Base-by-base conservation (phyloP, 2,888 invertebrate species). In the Lutraria lutraria region DNA sequence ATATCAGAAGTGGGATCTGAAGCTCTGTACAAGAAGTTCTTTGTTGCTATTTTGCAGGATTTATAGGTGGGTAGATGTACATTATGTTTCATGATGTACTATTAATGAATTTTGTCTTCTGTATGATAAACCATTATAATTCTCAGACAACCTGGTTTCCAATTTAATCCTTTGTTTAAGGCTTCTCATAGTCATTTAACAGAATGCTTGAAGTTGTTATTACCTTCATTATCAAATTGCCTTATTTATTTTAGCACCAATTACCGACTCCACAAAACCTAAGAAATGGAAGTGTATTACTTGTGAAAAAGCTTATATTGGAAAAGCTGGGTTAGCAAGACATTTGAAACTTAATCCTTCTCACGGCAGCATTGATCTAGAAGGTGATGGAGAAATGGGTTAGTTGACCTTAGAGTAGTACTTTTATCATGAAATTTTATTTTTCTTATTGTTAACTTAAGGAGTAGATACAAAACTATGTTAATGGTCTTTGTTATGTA, bases 281-380 rank as follows among this genome's bases (percentile, higher is more conserved):
- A 96, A 95, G 92, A 96, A 95, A 56, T 97, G 97, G 94, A 97
- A 97, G 60, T 98, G 98, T 95, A 97, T 97, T 1, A 97, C 97
- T n/a, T 98, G 98, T 96, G 97, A 97, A 85, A 98, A 98, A 95
- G 97, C 97, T 25, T 98, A 98, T 95, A 96, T 98, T 85, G 98
- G 98, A 12, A 97, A 97, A 93, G 97, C 97, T 54, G 97, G 97
- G 85, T 97, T 98, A 96, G 97, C 97, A 31, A 96, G 97, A 88
- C 98, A 98, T 96, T 97, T 97, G 91, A 97, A 97, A 92, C 97
- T 97, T 93, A 97, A 97, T 96, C 98, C 98, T 1, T 97, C 97
- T 88, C 98, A 98, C 95, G 97, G 97, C 93, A 94, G 89, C 56
- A 85, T 93, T 31, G 93, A 92, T 72, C 34, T 87, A 68, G 90